Base-by-base conservation (phyloP, 2,113 vertebrate genomes). In the Carollia perspicillata region DNA sequence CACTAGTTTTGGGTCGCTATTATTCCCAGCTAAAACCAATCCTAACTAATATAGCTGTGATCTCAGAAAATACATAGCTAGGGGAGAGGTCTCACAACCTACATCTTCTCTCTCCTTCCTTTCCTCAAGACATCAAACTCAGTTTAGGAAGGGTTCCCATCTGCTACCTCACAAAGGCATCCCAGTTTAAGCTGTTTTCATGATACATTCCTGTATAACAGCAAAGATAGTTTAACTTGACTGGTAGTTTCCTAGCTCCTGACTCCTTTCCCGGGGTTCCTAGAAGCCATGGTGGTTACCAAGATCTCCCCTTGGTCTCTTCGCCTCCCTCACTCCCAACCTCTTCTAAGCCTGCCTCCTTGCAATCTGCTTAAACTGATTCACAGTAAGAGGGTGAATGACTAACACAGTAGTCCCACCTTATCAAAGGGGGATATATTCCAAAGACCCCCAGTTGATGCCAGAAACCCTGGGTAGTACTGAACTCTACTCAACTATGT, bases 361-460 rank as follows among this genome's bases (percentile, higher is more conserved):
- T 92, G 47, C 20, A 68, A 44, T 63, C 78, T 87, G 40, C 84
- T 47, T 55, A 69, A 85, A 88, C 65, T 74, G 68, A 92, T 89
- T 81, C 37, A 55, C 28, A 81, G 20, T 94, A 69, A 81, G 49
- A 84, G 65, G 94, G n/a, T 47, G 66, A 95, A 80, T 79, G 33
- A 65, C 49, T 69, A 53, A 33, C 12, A 60, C 37, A 42, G 79
- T 10, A 42, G 16, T 60, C 53, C 55, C 37, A 42, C 55, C 79
- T 81, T 60, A 60, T 42, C 37, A 26, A 55, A 42, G 16, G 78
- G 47, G 23, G 37, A 30, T 40, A 42, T 42, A 55, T 60, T 60
- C 23, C 26, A 33, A 60, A 60, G 79, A 60, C 26, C 26, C 55
- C 53, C 35, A 42, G 23, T 33, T 28, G 37, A 40, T 42, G 55